Evolutionary conservation across 2,888 invertebrate species (phyloP).

Genomic region (Eledona agricola): DNA sequence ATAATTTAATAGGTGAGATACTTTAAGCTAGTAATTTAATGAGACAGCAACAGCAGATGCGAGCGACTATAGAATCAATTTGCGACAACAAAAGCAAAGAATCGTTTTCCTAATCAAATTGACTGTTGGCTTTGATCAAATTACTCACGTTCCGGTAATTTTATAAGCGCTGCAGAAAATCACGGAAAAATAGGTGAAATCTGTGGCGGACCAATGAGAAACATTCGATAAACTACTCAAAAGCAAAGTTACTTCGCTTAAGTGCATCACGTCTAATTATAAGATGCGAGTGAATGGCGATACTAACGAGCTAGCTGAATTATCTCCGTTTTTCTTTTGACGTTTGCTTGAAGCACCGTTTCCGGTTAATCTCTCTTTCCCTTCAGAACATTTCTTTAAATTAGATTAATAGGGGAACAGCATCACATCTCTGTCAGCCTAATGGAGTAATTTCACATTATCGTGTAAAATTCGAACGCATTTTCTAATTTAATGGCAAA

Average conservation of each 20-base stretch:
- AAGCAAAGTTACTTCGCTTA: slow-evolving; percentile 27
- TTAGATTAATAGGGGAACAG: slow-evolving; percentile 10
- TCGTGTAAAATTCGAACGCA: too few relatives aligned
- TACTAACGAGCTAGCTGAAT: slow-evolving; percentile 29
- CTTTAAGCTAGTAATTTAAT: slow-evolving; percentile 14
- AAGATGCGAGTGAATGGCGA: slow-evolving; percentile 34
- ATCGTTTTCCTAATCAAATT: slow-evolving; percentile 9
- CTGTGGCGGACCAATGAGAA: too few relatives aligned
- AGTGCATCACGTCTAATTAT: slow-evolving; percentile 24
- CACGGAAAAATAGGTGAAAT: slow-evolving; percentile 18
- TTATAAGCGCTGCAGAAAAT: not conserved
- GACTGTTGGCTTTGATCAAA: slow-evolving; percentile 1
- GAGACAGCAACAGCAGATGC: slow-evolving; percentile 2
- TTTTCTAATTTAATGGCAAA: too few relatives aligned
- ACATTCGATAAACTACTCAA: slow-evolving; percentile 7
- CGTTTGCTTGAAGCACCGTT: slow-evolving; percentile 17
- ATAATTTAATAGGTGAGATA: slow-evolving; percentile 16
- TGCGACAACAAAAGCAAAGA: slow-evolving; percentile 8
- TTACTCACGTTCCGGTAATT: not conserved
- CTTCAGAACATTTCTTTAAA: slow-evolving; percentile 14
- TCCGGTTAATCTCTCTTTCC: slow-evolving; percentile 18
- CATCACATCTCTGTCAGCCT: slow-evolving; percentile 13
- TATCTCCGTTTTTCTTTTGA: slow-evolving; percentile 26
- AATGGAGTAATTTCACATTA: too few relatives aligned
- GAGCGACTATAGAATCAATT: slow-evolving; percentile 13